Percentiles rank a stretch among this genome's conserved stretches.
Conservation (phyloP, 2,888 invertebrate species). For the Hydroisotoma schaefferi region DNA sequence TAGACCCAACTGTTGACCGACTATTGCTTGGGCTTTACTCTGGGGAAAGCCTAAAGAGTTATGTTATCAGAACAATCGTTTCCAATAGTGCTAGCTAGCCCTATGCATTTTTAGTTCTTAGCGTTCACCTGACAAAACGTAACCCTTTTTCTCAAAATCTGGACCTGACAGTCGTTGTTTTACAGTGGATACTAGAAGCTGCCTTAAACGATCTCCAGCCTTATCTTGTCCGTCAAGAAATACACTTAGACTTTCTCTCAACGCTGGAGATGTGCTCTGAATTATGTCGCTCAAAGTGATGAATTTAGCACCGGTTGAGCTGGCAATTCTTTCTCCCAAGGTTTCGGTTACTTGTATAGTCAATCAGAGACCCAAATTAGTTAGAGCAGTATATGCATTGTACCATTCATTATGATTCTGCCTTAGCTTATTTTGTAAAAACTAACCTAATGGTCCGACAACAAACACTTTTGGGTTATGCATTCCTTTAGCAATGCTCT, state of each 20-base stretch:
- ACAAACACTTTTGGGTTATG: conserved; percentile 37
- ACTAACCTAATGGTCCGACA: conserved; percentile 31
- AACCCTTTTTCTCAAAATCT: conserved; percentile 38
- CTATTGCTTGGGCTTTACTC: conserved; percentile 31
- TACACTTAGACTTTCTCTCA: conserved; percentile 14
- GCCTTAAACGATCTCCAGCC: conserved; percentile 23
- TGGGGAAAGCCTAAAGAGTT: conserved; percentile 40
- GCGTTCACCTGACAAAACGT: conserved; percentile 35
- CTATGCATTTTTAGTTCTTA: background rate
- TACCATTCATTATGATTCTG: background rate
- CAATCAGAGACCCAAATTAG: background rate
- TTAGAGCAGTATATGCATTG: background rate
- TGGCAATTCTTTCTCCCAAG: conserved; percentile 33
- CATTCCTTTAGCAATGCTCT: conserved; percentile 32
- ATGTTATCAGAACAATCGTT: background rate
- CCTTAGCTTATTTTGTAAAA: background rate
- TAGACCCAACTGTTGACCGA: conserved; percentile 40
- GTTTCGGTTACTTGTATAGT: conserved; percentile 18
- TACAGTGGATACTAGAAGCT: conserved; percentile 31
- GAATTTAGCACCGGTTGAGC: conserved; percentile 27
- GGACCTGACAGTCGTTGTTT: conserved; percentile 17
- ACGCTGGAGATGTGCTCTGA: conserved; percentile 12
- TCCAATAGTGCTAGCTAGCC: background rate
- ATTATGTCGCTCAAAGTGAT: conserved; percentile 36
- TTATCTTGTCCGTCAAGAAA: conserved; percentile 19